A percentile compares a stretch with the other conserved stretches of the same genome.
phyloP scores from a whole-genome alignment of 1,140 invertebrate genomes.

The Aphidius ervi region DNA sequence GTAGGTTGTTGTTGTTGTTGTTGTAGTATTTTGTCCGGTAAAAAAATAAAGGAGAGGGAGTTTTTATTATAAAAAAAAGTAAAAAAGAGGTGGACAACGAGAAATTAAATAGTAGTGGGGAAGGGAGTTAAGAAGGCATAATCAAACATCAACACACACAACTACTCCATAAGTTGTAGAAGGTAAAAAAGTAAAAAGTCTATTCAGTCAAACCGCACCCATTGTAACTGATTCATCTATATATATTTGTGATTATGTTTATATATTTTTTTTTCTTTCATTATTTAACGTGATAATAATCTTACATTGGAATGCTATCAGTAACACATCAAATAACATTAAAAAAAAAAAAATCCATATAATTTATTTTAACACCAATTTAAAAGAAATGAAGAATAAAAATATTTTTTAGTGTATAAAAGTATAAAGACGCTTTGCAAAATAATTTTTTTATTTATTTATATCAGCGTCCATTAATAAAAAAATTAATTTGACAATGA shows the following conservation, averaged over 20 bases:
- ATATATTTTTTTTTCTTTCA: background rate
- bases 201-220: slow-evolving; percentile 42
- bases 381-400: background rate
- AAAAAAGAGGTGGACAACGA: background rate
- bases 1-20: too few relatives aligned
- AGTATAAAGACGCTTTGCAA: too few relatives aligned
- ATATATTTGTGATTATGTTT: background rate
- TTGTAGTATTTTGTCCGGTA: background rate
- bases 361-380: background rate
- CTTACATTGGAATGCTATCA: background rate
- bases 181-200: slow-evolving; percentile 24
- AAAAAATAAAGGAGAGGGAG: background rate
- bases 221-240: slow-evolving; percentile 24
- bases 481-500: too few relatives aligned
- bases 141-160: background rate
- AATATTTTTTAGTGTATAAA: too few relatives aligned
- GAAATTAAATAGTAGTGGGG: too few relatives aligned
- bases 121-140: too few relatives aligned
- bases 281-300: background rate
- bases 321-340: background rate
- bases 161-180: slow-evolving; percentile 25
- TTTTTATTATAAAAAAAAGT: too few relatives aligned
- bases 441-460: too few relatives aligned
- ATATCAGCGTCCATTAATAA: too few relatives aligned
- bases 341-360: background rate